Evolutionary conservation across 2,888 invertebrate genomes (phyloP).

Genomic region (Hypomecis punctinalis): DNA sequence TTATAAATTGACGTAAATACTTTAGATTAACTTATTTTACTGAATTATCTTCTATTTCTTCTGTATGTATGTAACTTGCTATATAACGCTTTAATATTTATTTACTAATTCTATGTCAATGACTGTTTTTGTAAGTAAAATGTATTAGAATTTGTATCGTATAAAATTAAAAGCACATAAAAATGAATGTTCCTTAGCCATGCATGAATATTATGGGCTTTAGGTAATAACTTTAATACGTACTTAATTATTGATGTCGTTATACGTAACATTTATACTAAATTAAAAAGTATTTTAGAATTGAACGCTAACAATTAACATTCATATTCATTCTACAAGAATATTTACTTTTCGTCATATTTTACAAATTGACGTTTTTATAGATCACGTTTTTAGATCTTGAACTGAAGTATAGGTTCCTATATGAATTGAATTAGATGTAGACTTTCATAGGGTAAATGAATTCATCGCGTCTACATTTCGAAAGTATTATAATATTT

Average conservation of each 20-base stretch:
- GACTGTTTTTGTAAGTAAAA: slow-evolving; percentile 47
- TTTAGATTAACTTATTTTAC: slow-evolving; percentile 68
- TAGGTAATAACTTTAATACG: slow-evolving; percentile 31
- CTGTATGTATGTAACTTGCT: slow-evolving; percentile 44
- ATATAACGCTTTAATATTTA: slow-evolving; percentile 63
- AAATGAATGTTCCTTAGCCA: slow-evolving; percentile 46
- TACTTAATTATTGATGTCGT: slow-evolving; percentile 34
- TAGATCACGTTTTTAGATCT: slow-evolving; percentile 65
- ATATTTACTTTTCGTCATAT: slow-evolving; percentile 20
- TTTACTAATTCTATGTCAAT: slow-evolving; percentile 52
- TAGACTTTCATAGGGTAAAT: slow-evolving; percentile 57
- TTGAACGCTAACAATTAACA: slow-evolving; percentile 8
- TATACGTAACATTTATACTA: slow-evolving; percentile 27
- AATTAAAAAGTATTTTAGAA: slow-evolving; percentile 14
- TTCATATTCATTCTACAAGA: slow-evolving; percentile 14
- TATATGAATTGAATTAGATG: slow-evolving; percentile 71
- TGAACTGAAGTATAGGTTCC: slow-evolving; percentile 81
- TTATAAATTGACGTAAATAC: slow-evolving; percentile 75
- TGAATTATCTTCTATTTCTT: slow-evolving; percentile 55
- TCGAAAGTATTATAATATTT: slow-evolving; percentile 18
- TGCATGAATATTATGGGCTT: slow-evolving; percentile 43
- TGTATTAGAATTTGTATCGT: slow-evolving; percentile 39
- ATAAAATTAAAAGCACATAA: slow-evolving; percentile 24
- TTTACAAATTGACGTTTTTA: slow-evolving; percentile 34
- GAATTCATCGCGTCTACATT: slow-evolving; percentile 36